Base-by-base conservation (phyloP, 2,888 invertebrate genomes). In the Ditula angustiorana region DNA sequence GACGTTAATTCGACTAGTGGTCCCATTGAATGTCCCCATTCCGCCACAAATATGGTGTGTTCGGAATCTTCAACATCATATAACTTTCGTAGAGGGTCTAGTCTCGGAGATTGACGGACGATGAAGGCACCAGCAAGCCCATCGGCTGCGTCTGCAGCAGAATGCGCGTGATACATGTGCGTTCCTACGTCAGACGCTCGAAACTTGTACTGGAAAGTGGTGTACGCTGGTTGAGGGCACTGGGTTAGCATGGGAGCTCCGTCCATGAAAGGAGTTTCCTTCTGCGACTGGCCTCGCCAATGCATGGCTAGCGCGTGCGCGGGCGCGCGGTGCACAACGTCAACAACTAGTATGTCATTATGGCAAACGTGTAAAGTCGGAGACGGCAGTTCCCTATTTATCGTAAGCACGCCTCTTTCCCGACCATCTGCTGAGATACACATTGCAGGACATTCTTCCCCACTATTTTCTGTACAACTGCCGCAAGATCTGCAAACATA, bases 211-310 rank as follows among this genome's bases (percentile, higher is more conserved):
- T 96, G 96, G 84, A 96, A 96, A 10, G 95, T 95, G 1, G 95
- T 95, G 77, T 95, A 95, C 47, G 96, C 95, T 0, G 95, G 93
- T 75, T 96, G 96, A 0, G 96, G 96, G 74, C 96, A 96, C 81
- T 96, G 96, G 0, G 96, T 96, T 58, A 96, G 87, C 93, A 96
- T 94, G 0, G 96, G 95, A n/a, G 95, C 95, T 49, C 96, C 96
- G 70, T 96, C 96, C 96, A 96, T 96, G 78, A 95, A 95, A 0
- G 96, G 96, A 7, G 96, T 94, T 88, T 91, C 94, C 69, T 94
- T 84, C 85, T 93, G 79, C 75, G 95, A 95, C 70, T 96, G 96
- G 0, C 97, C 97, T 69, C 97, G 95, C 96, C 97, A 97, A 83
- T 97, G 97, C 55, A 97, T 93, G 0, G 96, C 94, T 0, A 96